Conservation (phyloP, 2,888 invertebrate genomes). For the Hoplodrina blanda region DNA sequence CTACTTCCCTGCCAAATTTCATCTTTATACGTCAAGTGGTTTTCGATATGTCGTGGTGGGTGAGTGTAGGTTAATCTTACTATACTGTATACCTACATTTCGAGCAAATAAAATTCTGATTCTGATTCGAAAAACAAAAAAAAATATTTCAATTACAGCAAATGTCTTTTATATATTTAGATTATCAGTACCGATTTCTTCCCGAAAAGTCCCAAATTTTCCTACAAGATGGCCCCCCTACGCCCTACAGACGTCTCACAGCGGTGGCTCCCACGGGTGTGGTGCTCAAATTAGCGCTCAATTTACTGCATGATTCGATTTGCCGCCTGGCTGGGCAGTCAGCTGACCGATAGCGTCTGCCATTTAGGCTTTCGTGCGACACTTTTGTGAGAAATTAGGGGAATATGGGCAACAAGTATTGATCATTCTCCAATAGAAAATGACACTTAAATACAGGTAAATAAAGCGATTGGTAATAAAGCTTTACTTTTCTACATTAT, state of each 20-base stretch:
- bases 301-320: slow-evolving; percentile 88
- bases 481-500: too few species aligned
- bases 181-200: neutral
- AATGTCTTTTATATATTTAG: too few species aligned
- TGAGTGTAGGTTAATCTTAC: too few species aligned
- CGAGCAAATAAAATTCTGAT: too few species aligned
- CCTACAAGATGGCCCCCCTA: slow-evolving; percentile 57
- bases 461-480: too few species aligned
- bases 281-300: slow-evolving; percentile 83
- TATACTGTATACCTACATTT: too few species aligned
- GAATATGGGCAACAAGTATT: neutral
- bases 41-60: too few species aligned
- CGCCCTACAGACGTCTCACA: slow-evolving; percentile 63
- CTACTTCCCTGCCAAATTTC: too few species aligned
- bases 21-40: too few species aligned
- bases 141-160: too few species aligned
- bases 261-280: slow-evolving; percentile 82
- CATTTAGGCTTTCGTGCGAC: slow-evolving; percentile 23
- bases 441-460: neutral
- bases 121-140: too few species aligned
- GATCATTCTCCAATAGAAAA: neutral
- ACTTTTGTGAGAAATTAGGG: slow-evolving; percentile 22
- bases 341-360: slow-evolving; percentile 66
- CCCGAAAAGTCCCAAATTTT: neutral
- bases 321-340: slow-evolving; percentile 70